A percentile compares a stretch with the other conserved stretches of the same genome.
These are phyloP conservation scores for Oreohelix idahoensis DNA, from an alignment of 1,140 invertebrate genomes.

Conservation along the genomic window DNA sequence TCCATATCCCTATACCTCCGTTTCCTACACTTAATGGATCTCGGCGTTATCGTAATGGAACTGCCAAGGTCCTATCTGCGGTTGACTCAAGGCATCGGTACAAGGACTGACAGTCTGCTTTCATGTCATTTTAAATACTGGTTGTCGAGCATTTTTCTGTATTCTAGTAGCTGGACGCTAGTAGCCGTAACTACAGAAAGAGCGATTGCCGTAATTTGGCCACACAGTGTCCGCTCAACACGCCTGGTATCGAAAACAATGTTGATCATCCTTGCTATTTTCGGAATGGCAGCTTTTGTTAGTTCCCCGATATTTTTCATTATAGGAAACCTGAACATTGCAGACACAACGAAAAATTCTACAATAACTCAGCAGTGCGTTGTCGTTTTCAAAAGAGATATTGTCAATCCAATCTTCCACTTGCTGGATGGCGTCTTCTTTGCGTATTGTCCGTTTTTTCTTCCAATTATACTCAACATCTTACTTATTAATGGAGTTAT, in stretches of 20 bases:
- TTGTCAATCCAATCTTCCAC: background rate
- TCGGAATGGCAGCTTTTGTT: background rate
- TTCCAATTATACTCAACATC: slow-evolving; percentile 11
- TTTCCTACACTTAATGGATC: slow-evolving; percentile 23
- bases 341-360: background rate
- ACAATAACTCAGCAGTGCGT: background rate
- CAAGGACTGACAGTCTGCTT: background rate
- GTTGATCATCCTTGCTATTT: background rate
- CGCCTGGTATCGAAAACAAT: background rate
- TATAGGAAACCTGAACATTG: background rate
- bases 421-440: background rate
- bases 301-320: background rate
- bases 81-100: background rate
- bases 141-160: background rate
- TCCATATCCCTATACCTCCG: slow-evolving; percentile 6
- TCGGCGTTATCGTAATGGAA: background rate
- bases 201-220: background rate
- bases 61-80: background rate
- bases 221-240: background rate
- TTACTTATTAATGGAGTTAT: slow-evolving; percentile 10
- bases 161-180: slow-evolving; percentile 12
- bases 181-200: slow-evolving; percentile 11
- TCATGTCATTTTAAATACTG: slow-evolving; percentile 4
- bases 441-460: background rate
- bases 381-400: background rate